These are phyloP conservation scores for Menidia menidia DNA, from an alignment of 2,797 vertebrate genomes.

Conservation along the genomic window DNA sequence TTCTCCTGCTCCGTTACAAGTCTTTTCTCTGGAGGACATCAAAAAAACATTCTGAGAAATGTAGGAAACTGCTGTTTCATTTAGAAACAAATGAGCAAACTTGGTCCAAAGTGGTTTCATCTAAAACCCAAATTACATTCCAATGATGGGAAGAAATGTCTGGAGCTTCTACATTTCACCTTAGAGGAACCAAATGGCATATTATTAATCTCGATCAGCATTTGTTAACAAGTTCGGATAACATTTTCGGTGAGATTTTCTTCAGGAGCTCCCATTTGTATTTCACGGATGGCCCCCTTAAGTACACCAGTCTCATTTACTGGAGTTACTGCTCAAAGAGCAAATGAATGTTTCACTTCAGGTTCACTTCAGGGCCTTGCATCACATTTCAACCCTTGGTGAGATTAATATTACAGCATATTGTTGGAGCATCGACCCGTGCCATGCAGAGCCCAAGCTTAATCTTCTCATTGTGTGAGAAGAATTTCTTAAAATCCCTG, in stretches of 20 bases:
- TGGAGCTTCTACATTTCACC: slow-evolving; percentile 35
- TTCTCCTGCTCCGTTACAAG: slow-evolving; percentile 10
- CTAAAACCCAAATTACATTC: slow-evolving; percentile 43
- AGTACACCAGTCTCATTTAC: slow-evolving; percentile 62
- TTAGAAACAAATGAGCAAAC: slow-evolving; percentile 27
- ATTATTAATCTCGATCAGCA: slow-evolving; percentile 41
- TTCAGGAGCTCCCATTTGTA: slow-evolving; percentile 61
- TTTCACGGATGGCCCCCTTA: slow-evolving; percentile 71
- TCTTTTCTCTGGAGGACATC: slow-evolving; percentile 29
- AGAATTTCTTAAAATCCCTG: slow-evolving; percentile 45
- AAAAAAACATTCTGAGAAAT: slow-evolving; percentile 38
- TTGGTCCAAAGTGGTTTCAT: slow-evolving; percentile 16
- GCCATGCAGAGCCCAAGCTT: slow-evolving; percentile 20
- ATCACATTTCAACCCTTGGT: background rate
- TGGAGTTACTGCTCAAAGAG: slow-evolving; percentile 66
- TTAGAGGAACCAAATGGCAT: background rate
- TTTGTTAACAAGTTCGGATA: slow-evolving; percentile 31
- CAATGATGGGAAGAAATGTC: slow-evolving; percentile 34
- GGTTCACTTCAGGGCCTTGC: slow-evolving; percentile 22
- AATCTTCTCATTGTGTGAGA: slow-evolving; percentile 21
- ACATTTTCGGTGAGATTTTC: slow-evolving; percentile 52
- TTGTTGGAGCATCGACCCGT: slow-evolving; percentile 37
- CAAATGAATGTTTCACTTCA: slow-evolving; percentile 65
- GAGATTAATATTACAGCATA: slow-evolving; percentile 54
- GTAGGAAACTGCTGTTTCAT: slow-evolving; percentile 27